These are phyloP conservation scores for Dreissena rostriformis DNA, from an alignment of 1,140 invertebrate genomes.

Conservation along the genomic window DNA sequence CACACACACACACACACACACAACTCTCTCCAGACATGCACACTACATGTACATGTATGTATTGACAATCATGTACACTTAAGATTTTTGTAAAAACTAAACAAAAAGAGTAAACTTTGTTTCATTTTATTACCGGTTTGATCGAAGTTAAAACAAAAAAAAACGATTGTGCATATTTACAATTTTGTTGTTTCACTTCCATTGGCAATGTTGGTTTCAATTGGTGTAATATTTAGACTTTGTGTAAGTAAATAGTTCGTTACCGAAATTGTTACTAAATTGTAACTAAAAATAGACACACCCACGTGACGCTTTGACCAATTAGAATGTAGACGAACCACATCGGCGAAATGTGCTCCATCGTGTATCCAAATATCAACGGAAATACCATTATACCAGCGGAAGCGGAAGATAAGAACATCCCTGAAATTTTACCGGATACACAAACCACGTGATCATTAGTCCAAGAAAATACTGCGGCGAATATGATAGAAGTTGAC, in stretches of 20 bases:
- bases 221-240: not conserved
- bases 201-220: not conserved
- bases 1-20: no score
- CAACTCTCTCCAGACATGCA: not conserved
- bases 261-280: not conserved
- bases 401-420: conserved; percentile 61
- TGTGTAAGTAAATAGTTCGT: conserved; percentile 14
- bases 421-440: conserved; percentile 62
- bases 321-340: conserved; percentile 66
- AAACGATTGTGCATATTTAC: no score
- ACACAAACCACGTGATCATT: conserved; percentile 63
- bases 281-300: conserved; percentile 23
- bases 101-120: not conserved
- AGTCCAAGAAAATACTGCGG: conserved; percentile 65
- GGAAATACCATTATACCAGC: conserved; percentile 65
- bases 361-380: conserved; percentile 63
- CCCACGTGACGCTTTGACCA: conserved; percentile 51
- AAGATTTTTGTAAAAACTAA: not conserved
- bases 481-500: conserved; percentile 65
- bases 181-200: not conserved
- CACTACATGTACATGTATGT: no score
- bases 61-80: not conserved
- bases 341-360: conserved; percentile 62
- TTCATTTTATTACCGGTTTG: not conserved
- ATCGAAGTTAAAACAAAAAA: no score